Percentiles rank a stretch among this genome's conserved stretches.
Conservation (phyloP, 1,140 invertebrate species). For the Pemphigus obesinymphae region DNA sequence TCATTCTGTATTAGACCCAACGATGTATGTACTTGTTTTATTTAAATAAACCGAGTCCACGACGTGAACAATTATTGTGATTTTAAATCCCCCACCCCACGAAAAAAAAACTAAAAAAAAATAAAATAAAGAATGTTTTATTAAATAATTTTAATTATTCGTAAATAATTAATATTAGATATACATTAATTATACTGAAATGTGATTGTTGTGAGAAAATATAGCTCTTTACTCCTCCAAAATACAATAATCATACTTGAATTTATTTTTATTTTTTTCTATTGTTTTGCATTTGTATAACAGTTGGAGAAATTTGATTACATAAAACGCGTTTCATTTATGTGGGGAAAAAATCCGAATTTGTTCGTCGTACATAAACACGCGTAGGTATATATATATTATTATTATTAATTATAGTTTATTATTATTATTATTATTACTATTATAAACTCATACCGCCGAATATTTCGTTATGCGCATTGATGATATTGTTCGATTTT, state of each 20-base stretch:
- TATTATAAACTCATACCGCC: not conserved
- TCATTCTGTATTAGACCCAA: too few relatives aligned
- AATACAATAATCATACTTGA: not conserved
- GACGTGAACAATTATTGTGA: not conserved
- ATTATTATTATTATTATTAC: slow-evolving; percentile 6
- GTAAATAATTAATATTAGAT: too few relatives aligned
- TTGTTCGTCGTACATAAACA: not conserved
- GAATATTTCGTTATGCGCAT: not conserved
- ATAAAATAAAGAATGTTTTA: too few relatives aligned
- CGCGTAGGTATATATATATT: not conserved
- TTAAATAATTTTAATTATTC: too few relatives aligned
- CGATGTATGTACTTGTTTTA: too few relatives aligned
- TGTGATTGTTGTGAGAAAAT: too few relatives aligned
- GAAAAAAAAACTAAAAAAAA: too few relatives aligned
- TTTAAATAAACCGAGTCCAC: not conserved
- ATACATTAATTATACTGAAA: too few relatives aligned
- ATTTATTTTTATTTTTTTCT: not conserved
- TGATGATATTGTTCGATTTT: not conserved
- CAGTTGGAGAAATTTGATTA: too few relatives aligned
- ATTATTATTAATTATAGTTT: not conserved
- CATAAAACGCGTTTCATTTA: too few relatives aligned
- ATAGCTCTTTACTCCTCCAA: too few relatives aligned
- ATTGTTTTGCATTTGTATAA: not conserved
- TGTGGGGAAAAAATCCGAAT: not conserved
- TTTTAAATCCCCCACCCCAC: too few relatives aligned